phyloP scores from a whole-genome alignment of 2,797 vertebrate species.

The Pogoniulus pusillus region DNA sequence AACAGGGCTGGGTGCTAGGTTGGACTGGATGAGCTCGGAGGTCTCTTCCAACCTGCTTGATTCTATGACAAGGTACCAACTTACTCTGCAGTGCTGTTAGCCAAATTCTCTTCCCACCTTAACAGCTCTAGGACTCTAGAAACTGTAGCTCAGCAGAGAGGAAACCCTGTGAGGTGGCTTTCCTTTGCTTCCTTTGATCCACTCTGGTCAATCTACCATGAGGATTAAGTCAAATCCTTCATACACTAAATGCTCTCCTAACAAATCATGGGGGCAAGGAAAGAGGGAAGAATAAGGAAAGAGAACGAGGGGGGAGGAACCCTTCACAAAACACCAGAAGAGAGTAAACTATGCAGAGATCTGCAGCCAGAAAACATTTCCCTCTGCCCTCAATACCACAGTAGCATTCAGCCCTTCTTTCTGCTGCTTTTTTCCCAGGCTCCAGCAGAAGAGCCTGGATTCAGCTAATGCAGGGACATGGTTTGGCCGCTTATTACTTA shows the following conservation, averaged over 20 bases:
- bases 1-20: too few relatives aligned
- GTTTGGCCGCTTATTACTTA: conserved; percentile 63
- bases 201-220: not conserved
- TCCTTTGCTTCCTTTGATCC: not conserved
- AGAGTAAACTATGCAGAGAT: not conserved
- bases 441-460: not conserved
- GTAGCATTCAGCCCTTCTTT: not conserved
- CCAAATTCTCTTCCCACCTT: too few relatives aligned
- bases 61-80: not conserved
- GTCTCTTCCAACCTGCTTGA: too few relatives aligned
- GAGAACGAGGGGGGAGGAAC: fast-evolving
- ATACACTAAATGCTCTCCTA: not conserved
- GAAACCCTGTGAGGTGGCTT: not conserved
- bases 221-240: not conserved
- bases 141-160: not conserved
- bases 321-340: fast-evolving
- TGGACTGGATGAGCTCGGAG: too few relatives aligned
- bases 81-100: not conserved
- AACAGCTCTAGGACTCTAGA: not conserved
- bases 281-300: not conserved
- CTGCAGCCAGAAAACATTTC: not conserved
- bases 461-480: conserved; percentile 26
- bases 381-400: not conserved
- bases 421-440: not conserved
- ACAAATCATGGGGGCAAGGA: not conserved